Conservation (phyloP, 2,113 vertebrate species). For the Oncorhynchus kisutch region DNA sequence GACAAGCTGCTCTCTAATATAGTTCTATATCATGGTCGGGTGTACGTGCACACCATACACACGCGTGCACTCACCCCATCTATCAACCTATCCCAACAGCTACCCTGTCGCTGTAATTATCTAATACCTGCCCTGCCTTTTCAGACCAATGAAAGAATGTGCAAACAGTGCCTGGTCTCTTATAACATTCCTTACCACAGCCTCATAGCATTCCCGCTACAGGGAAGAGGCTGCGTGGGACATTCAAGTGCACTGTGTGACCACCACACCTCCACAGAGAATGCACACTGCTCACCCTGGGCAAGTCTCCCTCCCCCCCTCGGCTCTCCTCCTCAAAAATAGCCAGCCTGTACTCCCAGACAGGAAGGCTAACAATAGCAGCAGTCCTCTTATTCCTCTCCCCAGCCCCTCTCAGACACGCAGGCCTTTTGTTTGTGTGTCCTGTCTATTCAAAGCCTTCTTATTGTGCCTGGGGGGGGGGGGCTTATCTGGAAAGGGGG, state of each 20-base stretch:
- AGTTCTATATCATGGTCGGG: no score
- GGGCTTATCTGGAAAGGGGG: no score
- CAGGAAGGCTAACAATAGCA: slow-evolving; percentile 34
- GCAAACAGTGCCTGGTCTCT: background rate
- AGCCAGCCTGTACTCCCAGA: slow-evolving; percentile 1
- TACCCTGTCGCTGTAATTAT: no score
- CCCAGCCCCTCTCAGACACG: slow-evolving; percentile 1
- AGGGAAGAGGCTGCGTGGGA: slow-evolving; percentile 49
- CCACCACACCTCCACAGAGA: slow-evolving; percentile 28
- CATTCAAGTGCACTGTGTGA: slow-evolving; percentile 26
- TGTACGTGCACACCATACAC: background rate
- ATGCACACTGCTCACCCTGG: background rate
- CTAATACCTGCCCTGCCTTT: no score
- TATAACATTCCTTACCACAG: slow-evolving; percentile 22
- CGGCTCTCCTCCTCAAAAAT: slow-evolving; percentile 23
- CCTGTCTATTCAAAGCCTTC: slow-evolving; percentile 56
- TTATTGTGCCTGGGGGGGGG: slow-evolving; percentile 10
- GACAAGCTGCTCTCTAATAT: slow-evolving; percentile 10
- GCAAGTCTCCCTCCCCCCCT: background rate
- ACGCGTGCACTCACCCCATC: background rate
- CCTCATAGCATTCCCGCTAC: background rate
- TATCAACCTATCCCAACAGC: no score
- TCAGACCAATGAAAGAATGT: background rate
- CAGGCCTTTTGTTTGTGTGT: slow-evolving; percentile 19
- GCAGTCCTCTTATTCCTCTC: slow-evolving; percentile 4